phyloP scores from a whole-genome alignment of 2,888 invertebrate genomes.

The Temnothorax unifasciatus region DNA sequence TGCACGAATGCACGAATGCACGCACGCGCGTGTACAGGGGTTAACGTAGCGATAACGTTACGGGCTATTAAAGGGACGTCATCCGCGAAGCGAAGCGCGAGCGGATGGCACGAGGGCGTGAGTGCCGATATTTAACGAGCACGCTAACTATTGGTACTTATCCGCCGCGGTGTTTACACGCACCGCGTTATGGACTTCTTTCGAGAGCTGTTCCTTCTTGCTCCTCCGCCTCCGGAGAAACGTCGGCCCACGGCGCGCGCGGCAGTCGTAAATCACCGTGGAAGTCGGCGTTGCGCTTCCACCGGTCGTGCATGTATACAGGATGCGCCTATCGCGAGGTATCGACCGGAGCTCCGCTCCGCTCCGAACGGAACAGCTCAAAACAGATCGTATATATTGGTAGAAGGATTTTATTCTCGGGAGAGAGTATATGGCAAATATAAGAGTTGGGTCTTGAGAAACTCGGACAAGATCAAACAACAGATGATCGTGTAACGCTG shows the following conservation, averaged over 20 bases:
- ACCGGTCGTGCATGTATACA: conserved; percentile 35
- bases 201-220: conserved; percentile 60
- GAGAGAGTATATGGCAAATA: neutral
- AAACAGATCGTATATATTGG: conserved; percentile 28
- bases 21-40: conserved; percentile 24
- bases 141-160: conserved; percentile 73
- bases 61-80: conserved; percentile 54
- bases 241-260: conserved; percentile 50
- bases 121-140: conserved; percentile 71
- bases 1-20: neutral
- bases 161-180: conserved; percentile 70
- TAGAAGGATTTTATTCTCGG: neutral
- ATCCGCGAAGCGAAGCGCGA: conserved; percentile 36
- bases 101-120: conserved; percentile 54
- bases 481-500: conserved; percentile 7
- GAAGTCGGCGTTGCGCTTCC: conserved; percentile 66
- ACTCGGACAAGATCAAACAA: conserved; percentile 23
- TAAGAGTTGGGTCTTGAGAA: conserved; percentile 7
- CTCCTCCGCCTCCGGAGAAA: conserved; percentile 60
- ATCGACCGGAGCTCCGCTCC: conserved; percentile 27
- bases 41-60: conserved; percentile 58
- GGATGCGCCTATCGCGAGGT: conserved; percentile 44
- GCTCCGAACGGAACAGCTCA: neutral
- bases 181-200: conserved; percentile 70
- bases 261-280: conserved; percentile 72